A percentile compares a stretch with the other conserved stretches of the same genome.
phyloP scores from a whole-genome alignment of 1,140 invertebrate species.

The Laupala kohalensis region DNA sequence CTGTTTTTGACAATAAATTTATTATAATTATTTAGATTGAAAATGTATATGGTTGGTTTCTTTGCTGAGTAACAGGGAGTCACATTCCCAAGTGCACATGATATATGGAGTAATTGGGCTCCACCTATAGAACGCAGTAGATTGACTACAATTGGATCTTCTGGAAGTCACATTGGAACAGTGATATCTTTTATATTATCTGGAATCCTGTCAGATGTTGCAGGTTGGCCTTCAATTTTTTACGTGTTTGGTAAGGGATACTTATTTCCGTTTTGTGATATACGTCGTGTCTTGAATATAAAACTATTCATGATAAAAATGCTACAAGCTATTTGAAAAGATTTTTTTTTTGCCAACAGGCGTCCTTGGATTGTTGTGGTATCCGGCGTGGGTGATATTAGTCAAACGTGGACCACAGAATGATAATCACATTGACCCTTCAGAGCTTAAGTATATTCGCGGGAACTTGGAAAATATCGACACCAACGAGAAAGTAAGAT shows the following conservation, averaged over 20 bases:
- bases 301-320: too few species aligned
- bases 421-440: conserved; percentile 55
- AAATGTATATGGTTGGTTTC: neutral
- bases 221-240: conserved; percentile 39
- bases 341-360: too few species aligned
- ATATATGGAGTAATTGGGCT: conserved; percentile 76
- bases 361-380: conserved; percentile 65
- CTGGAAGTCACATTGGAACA: conserved; percentile 69
- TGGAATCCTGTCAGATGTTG: conserved; percentile 49
- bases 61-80: conserved; percentile 28
- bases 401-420: conserved; percentile 62
- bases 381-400: conserved; percentile 49
- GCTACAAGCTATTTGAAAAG: too few species aligned
- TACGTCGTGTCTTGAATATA: too few species aligned
- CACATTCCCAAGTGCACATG: conserved; percentile 43
- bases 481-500: too few species aligned
- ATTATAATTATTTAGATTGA: neutral
- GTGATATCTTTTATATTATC: conserved; percentile 64
- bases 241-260: conserved; percentile 34
- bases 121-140: conserved; percentile 69
- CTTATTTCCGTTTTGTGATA: neutral
- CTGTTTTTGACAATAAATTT: neutral
- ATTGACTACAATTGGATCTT: conserved; percentile 62
- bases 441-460: conserved; percentile 66
- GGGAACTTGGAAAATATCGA: conserved; percentile 25